phyloP scores from a whole-genome alignment of 2,888 invertebrate species.

The Helobdella robusta region DNA sequence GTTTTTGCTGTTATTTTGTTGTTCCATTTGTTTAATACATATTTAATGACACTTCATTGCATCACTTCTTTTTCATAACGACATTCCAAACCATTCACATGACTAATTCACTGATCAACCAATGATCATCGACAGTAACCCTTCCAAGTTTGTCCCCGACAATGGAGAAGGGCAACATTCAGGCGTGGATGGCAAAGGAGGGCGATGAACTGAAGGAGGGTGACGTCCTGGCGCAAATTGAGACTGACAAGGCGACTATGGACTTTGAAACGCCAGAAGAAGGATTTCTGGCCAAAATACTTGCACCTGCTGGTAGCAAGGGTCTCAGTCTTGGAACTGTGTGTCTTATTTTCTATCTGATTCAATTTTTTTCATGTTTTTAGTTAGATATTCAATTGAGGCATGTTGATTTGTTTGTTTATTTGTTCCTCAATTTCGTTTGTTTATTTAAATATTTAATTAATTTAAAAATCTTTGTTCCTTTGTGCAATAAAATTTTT shows the following conservation, averaged over 20 bases:
- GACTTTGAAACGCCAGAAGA: slow-evolving; percentile 98
- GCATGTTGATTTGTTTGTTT: background rate
- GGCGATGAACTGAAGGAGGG: slow-evolving; percentile 83
- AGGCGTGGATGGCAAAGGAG: slow-evolving; percentile 70
- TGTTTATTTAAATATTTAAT: background rate
- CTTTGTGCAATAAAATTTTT: background rate
- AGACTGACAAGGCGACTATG: slow-evolving; percentile 99
- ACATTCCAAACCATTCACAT: too few relatives aligned
- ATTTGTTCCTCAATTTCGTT: background rate
- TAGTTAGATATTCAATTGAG: background rate
- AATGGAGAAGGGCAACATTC: slow-evolving; percentile 84
- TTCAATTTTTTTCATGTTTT: background rate
- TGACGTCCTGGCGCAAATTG: slow-evolving; percentile 93
- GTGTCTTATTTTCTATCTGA: slow-evolving; percentile 27
- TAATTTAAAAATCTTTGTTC: background rate
- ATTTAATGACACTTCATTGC: too few relatives aligned
- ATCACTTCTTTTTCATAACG: too few relatives aligned
- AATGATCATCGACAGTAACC: too few relatives aligned
- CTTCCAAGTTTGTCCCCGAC: slow-evolving; percentile 88
- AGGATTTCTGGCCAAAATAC: slow-evolving; percentile 86
- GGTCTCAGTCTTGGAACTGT: slow-evolving; percentile 85
- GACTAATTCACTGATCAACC: too few relatives aligned
- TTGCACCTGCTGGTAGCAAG: slow-evolving; percentile 77
- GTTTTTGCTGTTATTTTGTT: slow-evolving; percentile 19
- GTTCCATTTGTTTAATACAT: background rate